A percentile compares a stretch with the other conserved stretches of the same genome.
phyloP scores from a whole-genome alignment of 2,888 invertebrate genomes.

The Cyrtodaria siliqua region DNA sequence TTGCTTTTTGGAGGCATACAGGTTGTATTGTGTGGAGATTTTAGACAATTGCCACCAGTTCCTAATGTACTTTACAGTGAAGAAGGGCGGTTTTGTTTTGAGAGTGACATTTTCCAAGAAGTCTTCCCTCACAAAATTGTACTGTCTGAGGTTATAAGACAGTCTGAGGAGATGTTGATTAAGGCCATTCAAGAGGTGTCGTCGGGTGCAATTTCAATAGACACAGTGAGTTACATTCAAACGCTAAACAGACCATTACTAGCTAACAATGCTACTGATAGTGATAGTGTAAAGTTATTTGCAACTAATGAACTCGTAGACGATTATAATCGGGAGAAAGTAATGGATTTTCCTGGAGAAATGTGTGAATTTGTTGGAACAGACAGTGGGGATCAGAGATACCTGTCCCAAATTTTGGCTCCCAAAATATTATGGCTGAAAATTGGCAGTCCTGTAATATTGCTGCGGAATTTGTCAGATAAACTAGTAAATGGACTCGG shows the following conservation, averaged over 20 bases:
- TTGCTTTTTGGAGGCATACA: conserved; percentile 45
- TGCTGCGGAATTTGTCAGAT: conserved; percentile 24
- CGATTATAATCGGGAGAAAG: conserved; percentile 25
- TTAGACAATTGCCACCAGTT: conserved; percentile 44
- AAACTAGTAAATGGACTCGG: conserved; percentile 33
- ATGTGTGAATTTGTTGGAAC: conserved; percentile 18
- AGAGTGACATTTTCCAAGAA: conserved; percentile 10
- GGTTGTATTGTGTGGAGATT: conserved; percentile 39
- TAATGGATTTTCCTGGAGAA: conserved; percentile 18
- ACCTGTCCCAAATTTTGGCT: conserved; percentile 7
- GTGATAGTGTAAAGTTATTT: conserved; percentile 31
- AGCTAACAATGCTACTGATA: conserved; percentile 6
- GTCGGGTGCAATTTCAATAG: conserved; percentile 10
- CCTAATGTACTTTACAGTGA: conserved; percentile 33
- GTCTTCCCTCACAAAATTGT: conserved; percentile 19
- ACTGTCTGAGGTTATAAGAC: conserved; percentile 22
- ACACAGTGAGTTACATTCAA: conserved; percentile 13
- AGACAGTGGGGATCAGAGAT: conserved; percentile 26
- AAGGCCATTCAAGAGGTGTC: conserved; percentile 28
- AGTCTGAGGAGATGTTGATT: conserved; percentile 17
- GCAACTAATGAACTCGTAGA: conserved; percentile 43
- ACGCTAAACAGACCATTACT: conserved; percentile 7
- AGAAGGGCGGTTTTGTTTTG: conserved; percentile 35
- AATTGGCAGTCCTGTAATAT: conserved; percentile 23
- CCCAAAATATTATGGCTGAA: conserved; percentile 30